phyloP scores from a whole-genome alignment of 2,888 invertebrate genomes.

The Calliphora vomitoria region DNA sequence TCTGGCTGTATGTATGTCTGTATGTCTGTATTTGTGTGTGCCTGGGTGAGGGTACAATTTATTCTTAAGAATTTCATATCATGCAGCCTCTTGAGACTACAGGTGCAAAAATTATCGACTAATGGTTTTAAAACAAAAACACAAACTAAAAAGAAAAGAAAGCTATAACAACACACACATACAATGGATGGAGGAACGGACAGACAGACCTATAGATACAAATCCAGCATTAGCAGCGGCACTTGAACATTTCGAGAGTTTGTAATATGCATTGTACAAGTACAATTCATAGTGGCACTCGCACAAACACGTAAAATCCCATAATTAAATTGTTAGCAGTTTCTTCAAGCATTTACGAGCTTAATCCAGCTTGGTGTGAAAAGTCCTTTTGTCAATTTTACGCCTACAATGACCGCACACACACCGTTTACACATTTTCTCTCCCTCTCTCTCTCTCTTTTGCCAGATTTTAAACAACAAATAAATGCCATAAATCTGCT shows the following conservation, averaged over 20 bases:
- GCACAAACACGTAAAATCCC: constrained; percentile 53
- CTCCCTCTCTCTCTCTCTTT: not conserved
- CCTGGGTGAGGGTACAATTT: not conserved
- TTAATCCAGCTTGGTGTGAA: constrained; percentile 81
- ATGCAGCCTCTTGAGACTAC: constrained; percentile 69
- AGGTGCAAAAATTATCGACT: constrained; percentile 69
- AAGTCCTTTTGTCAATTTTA: constrained; percentile 78
- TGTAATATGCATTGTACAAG: not conserved
- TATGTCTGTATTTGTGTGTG: not conserved
- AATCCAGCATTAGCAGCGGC: constrained; percentile 24
- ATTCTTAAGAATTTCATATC: constrained; percentile 46
- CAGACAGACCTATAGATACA: not conserved
- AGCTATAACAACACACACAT: constrained; percentile 31
- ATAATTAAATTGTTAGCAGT: constrained; percentile 59
- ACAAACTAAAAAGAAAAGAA: constrained; percentile 19
- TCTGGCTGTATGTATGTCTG: too few relatives aligned
- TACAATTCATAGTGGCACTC: not conserved
- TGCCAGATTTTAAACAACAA: not conserved
- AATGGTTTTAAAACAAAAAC: constrained; percentile 39
- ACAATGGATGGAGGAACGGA: not conserved
- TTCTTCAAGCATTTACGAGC: constrained; percentile 38
- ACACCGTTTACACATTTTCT: not conserved
- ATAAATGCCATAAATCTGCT: constrained; percentile 35
- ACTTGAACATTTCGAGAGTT: not conserved
- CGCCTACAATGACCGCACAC: constrained; percentile 69